Conservation (phyloP, 2,888 invertebrate species). For the Brassicogethes aeneus region DNA sequence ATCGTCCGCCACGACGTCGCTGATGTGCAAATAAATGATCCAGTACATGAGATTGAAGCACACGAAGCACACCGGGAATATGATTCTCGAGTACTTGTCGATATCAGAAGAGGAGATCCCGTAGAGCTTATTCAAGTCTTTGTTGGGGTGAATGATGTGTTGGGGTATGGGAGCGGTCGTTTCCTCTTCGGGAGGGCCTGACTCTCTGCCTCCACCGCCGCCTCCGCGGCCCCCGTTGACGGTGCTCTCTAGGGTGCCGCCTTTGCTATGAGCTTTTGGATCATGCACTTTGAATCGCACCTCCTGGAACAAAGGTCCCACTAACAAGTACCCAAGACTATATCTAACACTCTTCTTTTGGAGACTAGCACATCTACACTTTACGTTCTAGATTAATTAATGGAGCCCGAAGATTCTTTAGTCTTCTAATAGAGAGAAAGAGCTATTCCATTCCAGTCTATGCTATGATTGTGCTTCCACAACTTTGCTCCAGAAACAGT, state of each 20-base stretch:
- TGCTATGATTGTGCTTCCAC: too few relatives aligned
- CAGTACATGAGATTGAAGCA: conserved; percentile 97
- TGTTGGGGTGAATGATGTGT: conserved; percentile 76
- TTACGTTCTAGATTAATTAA: too few relatives aligned
- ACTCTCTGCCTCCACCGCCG: conserved; percentile 41
- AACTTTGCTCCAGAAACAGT: too few relatives aligned
- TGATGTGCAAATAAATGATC: conserved; percentile 92
- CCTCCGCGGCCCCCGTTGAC: conserved; percentile 66
- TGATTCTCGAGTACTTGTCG: conserved; percentile 95
- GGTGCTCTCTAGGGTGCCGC: conserved; percentile 81
- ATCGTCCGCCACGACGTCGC: conserved; percentile 89
- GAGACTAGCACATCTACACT: background rate
- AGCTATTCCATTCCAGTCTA: too few relatives aligned
- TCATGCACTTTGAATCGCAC: conserved; percentile 90
- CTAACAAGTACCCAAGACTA: conserved; percentile 48
- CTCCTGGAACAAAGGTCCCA: conserved; percentile 65
- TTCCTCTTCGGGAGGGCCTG: conserved; percentile 45
- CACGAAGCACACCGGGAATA: conserved; percentile 95
- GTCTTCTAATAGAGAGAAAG: too few relatives aligned
- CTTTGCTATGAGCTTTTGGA: conserved; percentile 86
- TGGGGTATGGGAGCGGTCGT: conserved; percentile 57
- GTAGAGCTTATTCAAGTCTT: conserved; percentile 83
- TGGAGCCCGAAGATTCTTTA: too few relatives aligned
- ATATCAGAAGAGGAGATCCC: conserved; percentile 93
- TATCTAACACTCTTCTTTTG: too few relatives aligned